Evolutionary conservation across 2,113 vertebrate species (phyloP).

Genomic region (Lepus timidus): DNA sequence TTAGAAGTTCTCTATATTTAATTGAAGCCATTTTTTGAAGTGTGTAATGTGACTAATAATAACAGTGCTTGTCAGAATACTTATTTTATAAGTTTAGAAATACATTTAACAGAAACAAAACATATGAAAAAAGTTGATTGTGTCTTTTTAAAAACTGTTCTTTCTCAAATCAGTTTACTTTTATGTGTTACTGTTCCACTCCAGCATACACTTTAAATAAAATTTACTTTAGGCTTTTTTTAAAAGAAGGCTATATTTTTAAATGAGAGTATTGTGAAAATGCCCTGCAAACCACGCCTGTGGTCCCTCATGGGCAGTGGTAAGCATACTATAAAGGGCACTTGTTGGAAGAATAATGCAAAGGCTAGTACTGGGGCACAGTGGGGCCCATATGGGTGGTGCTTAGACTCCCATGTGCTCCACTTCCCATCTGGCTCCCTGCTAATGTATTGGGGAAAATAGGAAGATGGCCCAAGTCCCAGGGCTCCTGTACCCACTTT

Average conservation of each 20-base stretch:
- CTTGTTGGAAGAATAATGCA: constrained; percentile 51
- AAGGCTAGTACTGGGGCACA: too few species aligned
- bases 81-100: constrained; percentile 24
- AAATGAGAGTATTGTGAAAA: not conserved
- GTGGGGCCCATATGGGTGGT: too few species aligned
- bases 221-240: not conserved
- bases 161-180: not conserved
- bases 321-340: constrained; percentile 70
- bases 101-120: constrained; percentile 38
- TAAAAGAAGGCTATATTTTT: not conserved
- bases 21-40: constrained; percentile 53
- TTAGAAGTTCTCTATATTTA: constrained; percentile 30
- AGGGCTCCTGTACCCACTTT: too few species aligned
- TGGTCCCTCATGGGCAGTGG: constrained; percentile 63
- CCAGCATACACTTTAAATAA: not conserved
- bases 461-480: too few species aligned
- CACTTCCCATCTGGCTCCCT: too few species aligned
- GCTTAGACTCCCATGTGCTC: too few species aligned
- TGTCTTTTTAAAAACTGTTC: not conserved
- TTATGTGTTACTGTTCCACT: not conserved
- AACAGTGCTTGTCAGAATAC: constrained; percentile 62
- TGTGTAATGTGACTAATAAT: constrained; percentile 37
- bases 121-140: not conserved
- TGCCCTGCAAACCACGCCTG: not conserved
- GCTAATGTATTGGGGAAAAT: too few species aligned